These are phyloP conservation scores for Holothuria glaberrima DNA, from an alignment of 35 echinoderm and acorn worm species.

Conservation along the genomic window DNA sequence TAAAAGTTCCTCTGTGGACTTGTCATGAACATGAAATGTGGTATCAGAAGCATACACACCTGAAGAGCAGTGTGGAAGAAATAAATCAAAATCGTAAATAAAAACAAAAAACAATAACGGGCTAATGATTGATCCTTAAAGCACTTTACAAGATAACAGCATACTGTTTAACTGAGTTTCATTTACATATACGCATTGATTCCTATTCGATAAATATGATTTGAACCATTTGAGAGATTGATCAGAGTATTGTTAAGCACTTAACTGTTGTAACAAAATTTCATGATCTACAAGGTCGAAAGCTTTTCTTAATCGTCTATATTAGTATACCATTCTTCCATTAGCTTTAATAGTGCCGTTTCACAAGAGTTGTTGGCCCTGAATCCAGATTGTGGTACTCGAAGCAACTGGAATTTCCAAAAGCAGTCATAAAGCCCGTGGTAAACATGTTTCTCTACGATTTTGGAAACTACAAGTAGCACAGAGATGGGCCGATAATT, in stretches of 20 bases:
- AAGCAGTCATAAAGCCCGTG: no score
- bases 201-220: no score
- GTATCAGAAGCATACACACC: conserved; percentile 35
- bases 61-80: neutral
- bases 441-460: no score
- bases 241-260: neutral
- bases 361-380: no score
- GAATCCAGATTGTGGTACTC: no score
- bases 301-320: no score
- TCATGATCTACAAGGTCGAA: conserved; percentile 13
- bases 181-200: no score
- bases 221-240: no score
- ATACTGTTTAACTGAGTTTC: neutral
- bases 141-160: neutral
- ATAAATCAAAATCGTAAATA: conserved; percentile 35
- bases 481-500: no score
- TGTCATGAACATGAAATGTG: conserved; percentile 10
- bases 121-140: neutral
- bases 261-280: conserved; percentile 34
- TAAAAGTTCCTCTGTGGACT: conserved; percentile 15
- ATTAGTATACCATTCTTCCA: conserved; percentile 7
- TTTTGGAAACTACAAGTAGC: no score
- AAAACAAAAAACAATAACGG: conserved; percentile 8
- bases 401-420: no score
- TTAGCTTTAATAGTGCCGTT: no score